Conservation (phyloP, 1,140 invertebrate species). For the Oscheius sp. region DNA sequence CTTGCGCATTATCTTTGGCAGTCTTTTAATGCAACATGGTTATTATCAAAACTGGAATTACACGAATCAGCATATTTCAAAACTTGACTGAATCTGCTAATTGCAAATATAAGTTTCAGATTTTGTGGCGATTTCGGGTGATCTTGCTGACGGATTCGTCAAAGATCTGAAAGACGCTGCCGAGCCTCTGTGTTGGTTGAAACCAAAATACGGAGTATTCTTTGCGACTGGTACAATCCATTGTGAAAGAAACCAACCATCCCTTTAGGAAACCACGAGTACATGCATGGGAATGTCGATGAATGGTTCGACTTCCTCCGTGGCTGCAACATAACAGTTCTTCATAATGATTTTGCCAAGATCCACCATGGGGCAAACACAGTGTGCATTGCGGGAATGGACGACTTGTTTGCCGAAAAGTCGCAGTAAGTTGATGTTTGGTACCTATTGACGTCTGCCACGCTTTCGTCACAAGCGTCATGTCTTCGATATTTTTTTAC, state of each 20-base stretch:
- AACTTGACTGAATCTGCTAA: background rate
- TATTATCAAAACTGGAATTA: no score
- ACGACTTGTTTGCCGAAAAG: conserved; percentile 25
- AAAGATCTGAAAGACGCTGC: conserved; percentile 28
- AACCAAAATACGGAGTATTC: conserved; percentile 32
- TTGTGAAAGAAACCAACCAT: background rate
- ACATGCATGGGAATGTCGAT: conserved; percentile 39
- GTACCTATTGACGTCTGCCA: background rate
- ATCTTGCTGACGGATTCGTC: conserved; percentile 41
- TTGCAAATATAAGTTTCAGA: conserved; percentile 12
- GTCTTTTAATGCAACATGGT: no score
- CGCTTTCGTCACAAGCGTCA: no score
- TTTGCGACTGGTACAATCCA: conserved; percentile 32
- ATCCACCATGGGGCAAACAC: background rate
- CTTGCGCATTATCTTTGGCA: no score
- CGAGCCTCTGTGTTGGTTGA: conserved; percentile 27
- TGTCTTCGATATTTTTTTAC: no score
- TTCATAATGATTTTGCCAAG: conserved; percentile 31
- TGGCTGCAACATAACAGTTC: conserved; percentile 32
- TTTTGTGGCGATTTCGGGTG: conserved; percentile 37
- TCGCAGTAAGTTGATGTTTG: conserved; percentile 14
- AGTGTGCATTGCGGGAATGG: conserved; percentile 30
- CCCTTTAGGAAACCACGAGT: conserved; percentile 37
- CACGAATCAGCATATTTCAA: no score
- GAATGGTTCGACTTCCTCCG: conserved; percentile 36